phyloP scores from a whole-genome alignment of 2,797 vertebrate genomes.

The Myripristis jacobus region DNA sequence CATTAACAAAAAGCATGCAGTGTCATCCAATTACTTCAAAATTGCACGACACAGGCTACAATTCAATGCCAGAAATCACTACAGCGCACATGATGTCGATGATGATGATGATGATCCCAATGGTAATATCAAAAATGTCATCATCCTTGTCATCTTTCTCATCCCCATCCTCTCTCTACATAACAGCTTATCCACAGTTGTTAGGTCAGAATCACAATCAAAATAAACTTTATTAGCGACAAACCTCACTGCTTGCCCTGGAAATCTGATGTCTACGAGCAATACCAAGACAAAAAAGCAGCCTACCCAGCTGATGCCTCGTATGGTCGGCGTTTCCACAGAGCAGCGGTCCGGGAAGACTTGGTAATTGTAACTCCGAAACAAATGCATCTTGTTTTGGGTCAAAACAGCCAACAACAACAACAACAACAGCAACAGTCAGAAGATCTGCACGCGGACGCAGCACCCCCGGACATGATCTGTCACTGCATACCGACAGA shows the following conservation, averaged over 20 bases:
- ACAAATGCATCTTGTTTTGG: constrained; percentile 82
- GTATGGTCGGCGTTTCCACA: constrained; percentile 73
- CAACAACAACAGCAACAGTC: constrained; percentile 51
- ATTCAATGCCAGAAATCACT: not conserved
- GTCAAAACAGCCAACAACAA: constrained; percentile 37
- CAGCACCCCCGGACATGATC: constrained; percentile 51
- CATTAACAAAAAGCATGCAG: too few species aligned
- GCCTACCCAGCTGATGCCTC: constrained; percentile 86
- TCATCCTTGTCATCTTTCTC: not conserved
- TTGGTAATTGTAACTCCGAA: constrained; percentile 84
- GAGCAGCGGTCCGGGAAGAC: constrained; percentile 81
- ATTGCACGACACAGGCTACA: not conserved
- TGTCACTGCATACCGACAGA: not conserved
- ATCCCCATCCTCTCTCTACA: not conserved
- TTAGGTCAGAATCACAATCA: not conserved
- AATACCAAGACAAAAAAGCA: constrained; percentile 21
- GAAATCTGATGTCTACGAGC: not conserved
- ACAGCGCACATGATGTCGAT: not conserved
- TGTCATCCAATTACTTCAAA: not conserved
- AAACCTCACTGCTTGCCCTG: too few species aligned
- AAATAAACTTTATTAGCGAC: too few species aligned
- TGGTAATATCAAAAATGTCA: not conserved
- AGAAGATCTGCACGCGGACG: constrained; percentile 37
- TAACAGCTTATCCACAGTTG: not conserved
- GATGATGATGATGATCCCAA: not conserved